Percentiles rank a stretch among this genome's conserved stretches.
Conservation (phyloP, 2,888 invertebrate genomes). For the Mesoligia furuncula region DNA sequence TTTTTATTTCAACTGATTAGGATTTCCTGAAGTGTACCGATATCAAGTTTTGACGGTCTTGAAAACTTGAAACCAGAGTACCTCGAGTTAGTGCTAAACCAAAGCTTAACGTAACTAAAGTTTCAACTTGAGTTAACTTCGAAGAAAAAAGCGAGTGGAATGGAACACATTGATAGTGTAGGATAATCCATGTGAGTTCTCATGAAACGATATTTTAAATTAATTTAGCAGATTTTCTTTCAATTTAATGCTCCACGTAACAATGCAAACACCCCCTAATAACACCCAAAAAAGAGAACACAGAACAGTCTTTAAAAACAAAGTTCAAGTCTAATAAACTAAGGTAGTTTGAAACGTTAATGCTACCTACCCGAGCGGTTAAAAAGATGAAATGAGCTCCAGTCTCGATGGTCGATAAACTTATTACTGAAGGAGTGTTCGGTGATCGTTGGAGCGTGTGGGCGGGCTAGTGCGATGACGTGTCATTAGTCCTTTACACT, state of each 20-base stretch:
- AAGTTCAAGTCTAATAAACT: slow-evolving; percentile 55
- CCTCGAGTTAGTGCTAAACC: slow-evolving; percentile 9
- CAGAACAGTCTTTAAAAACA: slow-evolving; percentile 32
- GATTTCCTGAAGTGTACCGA: slow-evolving; percentile 38
- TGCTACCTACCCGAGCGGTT: slow-evolving; percentile 65
- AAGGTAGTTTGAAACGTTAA: slow-evolving; percentile 62
- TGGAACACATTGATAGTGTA: not conserved
- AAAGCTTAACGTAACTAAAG: not conserved
- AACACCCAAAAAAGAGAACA: slow-evolving; percentile 16
- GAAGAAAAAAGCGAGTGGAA: not conserved
- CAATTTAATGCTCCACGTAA: not conserved
- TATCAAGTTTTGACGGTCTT: slow-evolving; percentile 41
- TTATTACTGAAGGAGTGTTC: slow-evolving; percentile 82
- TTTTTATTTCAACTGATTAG: slow-evolving; percentile 40
- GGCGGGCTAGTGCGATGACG: slow-evolving; percentile 80
- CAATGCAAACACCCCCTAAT: not conserved
- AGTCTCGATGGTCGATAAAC: slow-evolving; percentile 79
- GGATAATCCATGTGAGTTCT: not conserved
- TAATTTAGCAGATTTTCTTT: not conserved
- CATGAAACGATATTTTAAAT: not conserved
- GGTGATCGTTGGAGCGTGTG: slow-evolving; percentile 77
- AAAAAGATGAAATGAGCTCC: slow-evolving; percentile 71
- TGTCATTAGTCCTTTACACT: slow-evolving; percentile 76
- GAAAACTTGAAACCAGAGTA: slow-evolving; percentile 34
- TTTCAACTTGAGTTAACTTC: slow-evolving; percentile 15